These are phyloP conservation scores for Sminthurides bifidus DNA, from an alignment of 1,140 invertebrate species.

Conservation along the genomic window DNA sequence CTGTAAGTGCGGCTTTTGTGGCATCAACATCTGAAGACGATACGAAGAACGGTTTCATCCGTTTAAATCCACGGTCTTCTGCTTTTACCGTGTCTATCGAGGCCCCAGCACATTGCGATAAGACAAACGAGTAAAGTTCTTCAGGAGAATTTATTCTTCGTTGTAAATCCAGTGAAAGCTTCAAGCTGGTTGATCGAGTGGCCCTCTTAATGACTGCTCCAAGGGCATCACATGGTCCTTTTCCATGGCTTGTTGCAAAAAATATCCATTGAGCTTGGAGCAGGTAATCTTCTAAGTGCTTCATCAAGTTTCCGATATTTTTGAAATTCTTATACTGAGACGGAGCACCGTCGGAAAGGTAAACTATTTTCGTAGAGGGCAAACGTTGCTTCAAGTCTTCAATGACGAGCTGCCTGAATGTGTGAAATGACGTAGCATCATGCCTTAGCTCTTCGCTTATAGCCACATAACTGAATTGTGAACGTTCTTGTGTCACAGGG, in stretches of 20 bases:
- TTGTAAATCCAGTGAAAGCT: too few relatives aligned
- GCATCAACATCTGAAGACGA: too few relatives aligned
- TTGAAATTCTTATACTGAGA: slow-evolving; percentile 24
- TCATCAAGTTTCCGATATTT: slow-evolving; percentile 9
- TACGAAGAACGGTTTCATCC: too few relatives aligned
- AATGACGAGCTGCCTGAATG: background rate
- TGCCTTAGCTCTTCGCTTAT: background rate
- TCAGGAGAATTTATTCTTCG: too few relatives aligned
- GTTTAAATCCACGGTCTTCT: too few relatives aligned
- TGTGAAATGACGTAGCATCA: background rate
- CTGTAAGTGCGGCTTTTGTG: too few relatives aligned
- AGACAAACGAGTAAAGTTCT: too few relatives aligned
- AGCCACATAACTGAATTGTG: background rate
- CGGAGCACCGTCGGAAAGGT: background rate
- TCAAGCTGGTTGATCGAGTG: too few relatives aligned
- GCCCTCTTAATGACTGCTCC: slow-evolving; percentile 23
- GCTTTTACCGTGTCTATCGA: too few relatives aligned
- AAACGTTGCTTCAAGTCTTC: background rate
- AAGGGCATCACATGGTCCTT: slow-evolving; percentile 33
- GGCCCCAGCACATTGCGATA: too few relatives aligned
- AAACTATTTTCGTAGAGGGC: background rate
- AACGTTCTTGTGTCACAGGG: background rate
- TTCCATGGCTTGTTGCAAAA: slow-evolving; percentile 34
- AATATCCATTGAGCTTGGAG: slow-evolving; percentile 33
- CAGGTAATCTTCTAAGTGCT: slow-evolving; percentile 23